Conservation (phyloP, 2,797 vertebrate species). For the Hybognathus amarus region DNA sequence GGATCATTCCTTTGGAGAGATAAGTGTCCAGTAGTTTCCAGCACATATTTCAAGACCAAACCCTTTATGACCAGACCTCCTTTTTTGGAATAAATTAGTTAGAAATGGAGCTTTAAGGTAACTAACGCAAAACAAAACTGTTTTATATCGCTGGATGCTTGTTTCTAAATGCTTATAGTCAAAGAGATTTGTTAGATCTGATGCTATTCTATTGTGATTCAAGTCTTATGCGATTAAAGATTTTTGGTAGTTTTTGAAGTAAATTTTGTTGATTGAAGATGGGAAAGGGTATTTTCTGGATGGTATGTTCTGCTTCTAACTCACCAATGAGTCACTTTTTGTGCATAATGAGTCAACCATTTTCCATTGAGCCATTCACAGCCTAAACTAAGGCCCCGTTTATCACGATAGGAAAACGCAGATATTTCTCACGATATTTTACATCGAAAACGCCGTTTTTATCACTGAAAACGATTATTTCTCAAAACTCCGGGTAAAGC, state of each 20-base stretch:
- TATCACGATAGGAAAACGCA: too few species aligned
- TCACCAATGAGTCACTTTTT: background rate
- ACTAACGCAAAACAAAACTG: background rate
- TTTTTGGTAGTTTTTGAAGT: background rate
- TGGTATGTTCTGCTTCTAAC: background rate
- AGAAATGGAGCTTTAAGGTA: background rate
- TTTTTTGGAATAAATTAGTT: background rate
- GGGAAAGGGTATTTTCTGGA: slow-evolving; percentile 49
- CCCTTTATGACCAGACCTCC: too few species aligned
- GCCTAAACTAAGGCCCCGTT: too few species aligned
- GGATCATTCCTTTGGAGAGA: background rate
- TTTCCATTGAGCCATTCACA: background rate
- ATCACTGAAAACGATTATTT: too few species aligned
- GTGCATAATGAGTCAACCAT: background rate
- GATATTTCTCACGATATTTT: too few species aligned
- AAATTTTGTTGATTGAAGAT: background rate
- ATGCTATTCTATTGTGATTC: slow-evolving; percentile 12
- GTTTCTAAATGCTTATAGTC: slow-evolving; percentile 8
- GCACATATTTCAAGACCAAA: background rate
- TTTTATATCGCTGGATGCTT: background rate
- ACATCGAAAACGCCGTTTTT: too few species aligned
- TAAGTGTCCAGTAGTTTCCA: background rate
- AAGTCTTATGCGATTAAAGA: slow-evolving; percentile 8
- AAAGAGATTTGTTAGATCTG: background rate
- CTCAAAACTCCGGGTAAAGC: too few species aligned